A percentile compares a stretch with the other conserved stretches of the same genome.
Conservation (phyloP, 2,888 invertebrate species). For the Epistrophe eligans region DNA sequence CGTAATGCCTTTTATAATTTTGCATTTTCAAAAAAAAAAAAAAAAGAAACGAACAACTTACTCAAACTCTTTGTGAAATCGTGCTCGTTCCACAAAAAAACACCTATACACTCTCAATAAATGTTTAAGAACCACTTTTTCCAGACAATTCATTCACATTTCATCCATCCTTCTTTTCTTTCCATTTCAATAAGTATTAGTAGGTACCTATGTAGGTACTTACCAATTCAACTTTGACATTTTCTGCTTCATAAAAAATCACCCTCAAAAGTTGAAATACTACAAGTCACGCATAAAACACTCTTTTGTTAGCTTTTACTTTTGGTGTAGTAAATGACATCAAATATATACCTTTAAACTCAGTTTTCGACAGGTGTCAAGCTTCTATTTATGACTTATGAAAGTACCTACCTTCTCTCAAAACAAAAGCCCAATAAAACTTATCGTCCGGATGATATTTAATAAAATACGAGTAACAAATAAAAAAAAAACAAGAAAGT, state of each 20-base stretch:
- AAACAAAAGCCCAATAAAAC: slow-evolving; percentile 63
- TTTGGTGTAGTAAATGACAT: slow-evolving; percentile 44
- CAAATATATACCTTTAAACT: slow-evolving; percentile 17
- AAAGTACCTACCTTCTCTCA: slow-evolving; percentile 16
- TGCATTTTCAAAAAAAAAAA: no score
- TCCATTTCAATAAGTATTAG: slow-evolving; percentile 7
- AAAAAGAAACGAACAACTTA: no score
- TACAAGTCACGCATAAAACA: slow-evolving; percentile 49
- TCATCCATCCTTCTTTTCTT: not conserved
- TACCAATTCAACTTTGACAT: not conserved
- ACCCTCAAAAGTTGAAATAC: slow-evolving; percentile 27
- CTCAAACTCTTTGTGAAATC: no score
- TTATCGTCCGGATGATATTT: slow-evolving; percentile 71
- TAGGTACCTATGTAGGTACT: no score
- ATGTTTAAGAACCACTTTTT: not conserved
- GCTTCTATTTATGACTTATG: slow-evolving; percentile 52
- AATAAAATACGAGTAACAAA: slow-evolving; percentile 34
- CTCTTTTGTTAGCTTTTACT: slow-evolving; percentile 21
- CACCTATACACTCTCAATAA: no score
- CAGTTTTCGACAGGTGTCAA: slow-evolving; percentile 28
- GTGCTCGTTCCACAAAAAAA: no score
- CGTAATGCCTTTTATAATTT: no score
- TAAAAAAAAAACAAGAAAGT: slow-evolving; percentile 29
- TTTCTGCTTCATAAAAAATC: slow-evolving; percentile 39
- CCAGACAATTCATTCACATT: not conserved